Base-by-base conservation (phyloP, 2,797 vertebrate species). In the Lepus townsendii region DNA sequence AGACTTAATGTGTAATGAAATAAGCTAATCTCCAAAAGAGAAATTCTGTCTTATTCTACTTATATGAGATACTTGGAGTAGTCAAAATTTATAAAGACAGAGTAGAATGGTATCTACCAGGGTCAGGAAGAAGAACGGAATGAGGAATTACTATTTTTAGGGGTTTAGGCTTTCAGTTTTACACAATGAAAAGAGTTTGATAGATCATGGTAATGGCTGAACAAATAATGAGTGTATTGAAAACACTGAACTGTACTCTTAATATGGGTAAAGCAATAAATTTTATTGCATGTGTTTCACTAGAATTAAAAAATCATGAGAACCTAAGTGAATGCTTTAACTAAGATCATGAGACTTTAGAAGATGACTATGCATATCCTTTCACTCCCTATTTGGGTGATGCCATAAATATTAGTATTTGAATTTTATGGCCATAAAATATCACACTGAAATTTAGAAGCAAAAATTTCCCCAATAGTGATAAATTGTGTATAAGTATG, bases 361-460 rank as follows among this genome's bases (percentile, higher is more conserved):
- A 79, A 83, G 30, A 72, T 85, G 57, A 75, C 11, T 83, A 52
- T 88, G 26, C 10, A 47, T 88, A n/a, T 87, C 0, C 11, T 68
- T 42, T 22, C n/a, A 52, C 3, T 6, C 9, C 69, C 52, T 76
- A 22, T 38, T 27, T 50, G 9, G 0, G 9, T 69, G 38, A 47
- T 30, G 13, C 42, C 42, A 27, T 84, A 96, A 4, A 3, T 63
- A 47, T 50, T 83, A 66, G 32, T 79, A 50, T 24, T 95, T 86
- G 66, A n/a, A 24, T 78, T 62, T 77, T 50, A 17, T 87, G 32
- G 54, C 83, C 27, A 62, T 22, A 92, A 78, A 89, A 90, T 91
- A 80, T 75, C 60, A 63, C 54, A 78, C 13, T 87, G 50, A 93
- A 93, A 88, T 75, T 72, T 93, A 32, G 19, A 38, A 71, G 4